Evolutionary conservation across 2,113 vertebrate species (phyloP), one percentile per base, ranked within the genome.

Genomic region (Notarius quadriscutis): DNA sequence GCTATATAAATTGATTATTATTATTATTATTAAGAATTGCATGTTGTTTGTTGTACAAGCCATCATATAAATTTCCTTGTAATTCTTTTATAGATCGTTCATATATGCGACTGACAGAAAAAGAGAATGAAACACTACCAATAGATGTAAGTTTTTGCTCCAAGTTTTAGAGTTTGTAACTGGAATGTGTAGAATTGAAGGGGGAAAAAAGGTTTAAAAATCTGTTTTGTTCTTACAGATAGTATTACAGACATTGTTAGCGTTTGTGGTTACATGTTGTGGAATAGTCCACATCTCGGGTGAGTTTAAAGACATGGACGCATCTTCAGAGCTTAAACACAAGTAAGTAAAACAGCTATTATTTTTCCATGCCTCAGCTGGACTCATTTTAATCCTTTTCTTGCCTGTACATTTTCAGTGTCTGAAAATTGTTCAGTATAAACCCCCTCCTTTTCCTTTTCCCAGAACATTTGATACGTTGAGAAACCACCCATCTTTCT

Each of bases 401-500:
- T 27, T 41, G 41, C 4, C 8, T 1, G 48, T 50, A 65, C 20
- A 81, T 41, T 41, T 41, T 41, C 51, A 41, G 34, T 65, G 7
- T 27, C 9, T 22, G 41, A 82, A 20, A 69, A 12, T 34, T 30
- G 27, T 34, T 83, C 2, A 7, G 6, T 2, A 9, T 65, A 65
- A 65, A 7, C 4, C n/a, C 8, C 7, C 30, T 79, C 81, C 8
- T 88, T 34, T 75, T 81, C 53, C 12, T 25, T 62, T 60, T 10
- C 5, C 48, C 93, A 99, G 97, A 95, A 98, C 98, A 0, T 99
- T 99, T 92, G 98, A 99, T 92, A 99, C 97, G 0, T 96, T 99
- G 96, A 97, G 97, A 94, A 99, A 99, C 94, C 98, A 98, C 83
- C 98, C 97, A 0, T 99, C 98, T 82, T 99, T 99, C 95, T 99